A percentile compares a stretch with the other conserved stretches of the same genome.
Conservation (phyloP, 2,888 invertebrate genomes). For the Trilocha varians region DNA sequence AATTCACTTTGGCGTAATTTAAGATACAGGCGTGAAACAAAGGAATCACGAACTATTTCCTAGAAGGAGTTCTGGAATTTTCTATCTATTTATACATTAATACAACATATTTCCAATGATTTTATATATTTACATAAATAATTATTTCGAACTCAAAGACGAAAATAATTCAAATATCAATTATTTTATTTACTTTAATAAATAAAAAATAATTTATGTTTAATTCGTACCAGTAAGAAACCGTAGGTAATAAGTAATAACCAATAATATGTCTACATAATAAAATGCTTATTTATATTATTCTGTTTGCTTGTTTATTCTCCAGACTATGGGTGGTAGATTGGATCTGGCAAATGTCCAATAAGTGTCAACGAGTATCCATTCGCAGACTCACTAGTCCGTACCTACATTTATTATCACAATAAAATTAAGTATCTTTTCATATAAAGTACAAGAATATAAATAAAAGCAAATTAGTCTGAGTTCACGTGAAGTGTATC, state of each 20-base stretch:
- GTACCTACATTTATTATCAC: not conserved
- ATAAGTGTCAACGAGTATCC: not conserved
- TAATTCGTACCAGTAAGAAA: too few species aligned
- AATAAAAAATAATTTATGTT: too few species aligned
- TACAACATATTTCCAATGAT: too few species aligned
- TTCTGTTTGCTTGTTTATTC: not conserved
- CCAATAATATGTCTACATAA: not conserved
- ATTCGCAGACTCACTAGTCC: not conserved
- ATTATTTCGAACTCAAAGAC: too few species aligned
- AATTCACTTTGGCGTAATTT: constrained; percentile 4
- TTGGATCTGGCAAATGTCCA: not conserved
- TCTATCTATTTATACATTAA: not conserved
- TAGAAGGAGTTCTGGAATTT: constrained; percentile 5
- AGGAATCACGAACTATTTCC: constrained; percentile 17
- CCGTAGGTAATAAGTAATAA: too few species aligned
- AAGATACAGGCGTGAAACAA: constrained; percentile 16
- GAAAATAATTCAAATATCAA: too few species aligned
- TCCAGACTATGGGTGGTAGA: not conserved
- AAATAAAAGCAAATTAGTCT: too few species aligned
- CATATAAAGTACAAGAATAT: too few species aligned
- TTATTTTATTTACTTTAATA: too few species aligned
- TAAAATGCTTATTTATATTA: not conserved
- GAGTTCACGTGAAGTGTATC: too few species aligned
- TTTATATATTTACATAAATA: too few species aligned
- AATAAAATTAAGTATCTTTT: not conserved